Conservation (phyloP, 2,113 vertebrate genomes). For the Caretta caretta region DNA sequence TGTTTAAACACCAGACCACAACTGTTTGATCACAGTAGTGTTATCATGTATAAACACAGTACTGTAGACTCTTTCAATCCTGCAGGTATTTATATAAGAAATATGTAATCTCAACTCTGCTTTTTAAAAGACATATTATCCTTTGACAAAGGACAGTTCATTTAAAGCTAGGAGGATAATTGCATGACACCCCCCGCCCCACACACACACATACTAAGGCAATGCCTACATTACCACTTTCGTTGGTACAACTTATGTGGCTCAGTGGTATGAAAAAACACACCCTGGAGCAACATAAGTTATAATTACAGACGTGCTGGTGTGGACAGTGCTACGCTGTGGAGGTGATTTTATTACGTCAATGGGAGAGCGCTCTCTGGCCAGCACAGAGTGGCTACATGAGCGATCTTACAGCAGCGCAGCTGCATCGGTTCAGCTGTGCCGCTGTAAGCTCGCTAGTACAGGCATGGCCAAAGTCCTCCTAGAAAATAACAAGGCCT, state of each 20-base stretch:
- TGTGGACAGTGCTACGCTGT: too few species aligned
- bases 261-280: too few species aligned
- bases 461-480: neutral
- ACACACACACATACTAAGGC: neutral
- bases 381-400: too few species aligned
- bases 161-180: neutral
- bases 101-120: neutral
- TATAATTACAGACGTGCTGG: too few species aligned
- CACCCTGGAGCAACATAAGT: too few species aligned
- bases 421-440: too few species aligned
- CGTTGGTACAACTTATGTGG: too few species aligned
- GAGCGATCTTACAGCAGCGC: too few species aligned
- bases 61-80: conserved; percentile 19
- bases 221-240: too few species aligned
- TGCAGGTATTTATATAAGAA: conserved; percentile 22
- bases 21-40: conserved; percentile 61
- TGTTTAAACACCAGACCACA: conserved; percentile 59
- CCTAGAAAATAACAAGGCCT: neutral
- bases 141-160: neutral
- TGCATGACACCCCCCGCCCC: neutral
- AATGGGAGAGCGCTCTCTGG: too few species aligned
- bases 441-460: too few species aligned
- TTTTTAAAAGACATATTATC: neutral
- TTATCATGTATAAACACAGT: conserved; percentile 45
- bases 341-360: too few species aligned